Conservation (phyloP, 30 jellyfish, hydroid and myxozoan species). For the Rhopilema esculentum region DNA sequence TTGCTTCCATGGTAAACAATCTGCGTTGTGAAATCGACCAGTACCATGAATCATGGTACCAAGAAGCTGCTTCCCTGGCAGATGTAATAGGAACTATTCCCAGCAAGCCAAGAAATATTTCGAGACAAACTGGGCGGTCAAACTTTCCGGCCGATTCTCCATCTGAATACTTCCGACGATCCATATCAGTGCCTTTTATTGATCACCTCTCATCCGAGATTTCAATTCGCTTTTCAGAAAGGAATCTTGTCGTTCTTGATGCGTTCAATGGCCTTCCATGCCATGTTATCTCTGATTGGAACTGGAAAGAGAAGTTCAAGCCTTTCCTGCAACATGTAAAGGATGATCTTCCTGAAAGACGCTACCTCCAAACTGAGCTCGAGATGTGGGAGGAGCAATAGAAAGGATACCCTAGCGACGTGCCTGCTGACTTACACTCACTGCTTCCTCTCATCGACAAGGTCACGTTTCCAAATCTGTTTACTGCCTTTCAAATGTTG, state of each 20-base stretch:
- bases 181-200: slow-evolving; percentile 47
- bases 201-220: slow-evolving; percentile 57
- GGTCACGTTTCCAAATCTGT: slow-evolving; percentile 67
- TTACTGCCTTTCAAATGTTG: slow-evolving; percentile 49
- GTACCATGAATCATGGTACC: slow-evolving; percentile 23
- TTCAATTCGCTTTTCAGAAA: slow-evolving; percentile 20
- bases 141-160: slow-evolving; percentile 37
- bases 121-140: slow-evolving; percentile 29
- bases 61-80: slow-evolving; percentile 47
- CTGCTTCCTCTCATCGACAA: slow-evolving; percentile 37
- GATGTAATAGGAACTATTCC: slow-evolving; percentile 22
- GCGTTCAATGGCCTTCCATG: slow-evolving; percentile 45
- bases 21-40: slow-evolving; percentile 18
- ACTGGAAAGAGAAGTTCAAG: slow-evolving; percentile 49
- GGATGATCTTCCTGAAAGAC: slow-evolving; percentile 51
- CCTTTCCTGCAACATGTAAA: slow-evolving; percentile 1
- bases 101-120: slow-evolving; percentile 28
- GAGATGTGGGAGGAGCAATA: slow-evolving; percentile 25
- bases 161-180: slow-evolving; percentile 33
- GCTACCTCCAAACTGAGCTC: slow-evolving; percentile 43
- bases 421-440: slow-evolving; percentile 35
- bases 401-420: background rate
- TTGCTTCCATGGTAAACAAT: background rate
- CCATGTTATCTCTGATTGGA: background rate
- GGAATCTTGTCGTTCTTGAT: background rate